Conservation (phyloP, 2,113 vertebrate genomes). For the Anarhynchus alexandrinus region DNA sequence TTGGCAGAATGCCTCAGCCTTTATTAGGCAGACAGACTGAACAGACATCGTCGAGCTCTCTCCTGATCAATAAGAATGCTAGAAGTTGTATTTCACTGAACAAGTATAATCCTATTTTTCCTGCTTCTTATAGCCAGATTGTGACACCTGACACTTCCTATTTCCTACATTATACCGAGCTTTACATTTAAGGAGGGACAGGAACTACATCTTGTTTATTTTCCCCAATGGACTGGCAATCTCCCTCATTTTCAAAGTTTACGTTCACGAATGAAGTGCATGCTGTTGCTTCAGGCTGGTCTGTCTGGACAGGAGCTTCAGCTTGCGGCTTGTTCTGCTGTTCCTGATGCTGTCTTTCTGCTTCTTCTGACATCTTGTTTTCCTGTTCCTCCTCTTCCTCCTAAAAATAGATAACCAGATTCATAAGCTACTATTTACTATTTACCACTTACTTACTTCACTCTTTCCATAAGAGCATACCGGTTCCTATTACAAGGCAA, state of each 20-base stretch:
- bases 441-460: not conserved
- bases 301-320: constrained; percentile 62
- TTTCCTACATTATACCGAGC: constrained; percentile 1
- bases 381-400: constrained; percentile 89
- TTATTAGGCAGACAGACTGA: constrained; percentile 30
- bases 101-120: constrained; percentile 53
- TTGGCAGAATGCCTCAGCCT: constrained; percentile 33
- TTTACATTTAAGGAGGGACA: constrained; percentile 76
- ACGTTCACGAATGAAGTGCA: constrained; percentile 72
- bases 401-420: constrained; percentile 53
- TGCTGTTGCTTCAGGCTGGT: constrained; percentile 68
- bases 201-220: constrained; percentile 78
- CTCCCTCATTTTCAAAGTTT: constrained; percentile 82
- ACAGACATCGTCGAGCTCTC: constrained; percentile 19
- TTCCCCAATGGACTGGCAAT: constrained; percentile 66
- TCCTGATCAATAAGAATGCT: constrained; percentile 59
- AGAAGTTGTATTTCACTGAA: constrained; percentile 56
- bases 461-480: not conserved
- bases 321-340: constrained; percentile 68
- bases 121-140: not conserved
- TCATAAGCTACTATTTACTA: not conserved
- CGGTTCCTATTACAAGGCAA: not conserved
- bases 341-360: constrained; percentile 81
- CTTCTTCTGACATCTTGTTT: constrained; percentile 87
- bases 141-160: constrained; percentile 12